These are phyloP conservation scores for Idaea aversata DNA, from an alignment of 2,888 invertebrate genomes.

Conservation along the genomic window DNA sequence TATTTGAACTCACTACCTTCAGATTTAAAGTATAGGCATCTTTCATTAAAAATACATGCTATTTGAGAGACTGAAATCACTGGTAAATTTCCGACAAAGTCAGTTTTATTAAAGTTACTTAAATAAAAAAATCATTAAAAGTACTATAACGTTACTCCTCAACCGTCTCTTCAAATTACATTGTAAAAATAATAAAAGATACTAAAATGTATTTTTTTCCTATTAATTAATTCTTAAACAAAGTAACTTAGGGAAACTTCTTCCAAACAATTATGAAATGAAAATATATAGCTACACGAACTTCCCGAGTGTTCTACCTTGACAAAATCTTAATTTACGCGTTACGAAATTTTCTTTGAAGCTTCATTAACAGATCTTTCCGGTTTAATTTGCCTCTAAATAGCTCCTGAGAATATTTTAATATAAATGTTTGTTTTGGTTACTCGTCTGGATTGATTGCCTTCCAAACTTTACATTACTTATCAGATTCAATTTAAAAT, in stretches of 20 bases:
- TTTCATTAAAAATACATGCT: too few species aligned
- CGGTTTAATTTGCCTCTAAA: constrained; percentile 1
- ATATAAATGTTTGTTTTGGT: background rate
- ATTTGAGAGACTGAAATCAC: too few species aligned
- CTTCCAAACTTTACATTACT: background rate
- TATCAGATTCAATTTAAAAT: background rate
- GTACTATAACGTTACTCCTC: too few species aligned
- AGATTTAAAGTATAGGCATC: too few species aligned
- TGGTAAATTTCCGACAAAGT: too few species aligned
- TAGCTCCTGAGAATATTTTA: background rate
- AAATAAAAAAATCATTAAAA: too few species aligned
- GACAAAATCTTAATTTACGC: background rate
- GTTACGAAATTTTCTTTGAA: constrained; percentile 1
- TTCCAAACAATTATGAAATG: background rate
- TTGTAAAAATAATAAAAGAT: too few species aligned
- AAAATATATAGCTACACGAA: background rate
- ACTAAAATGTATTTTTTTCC: background rate
- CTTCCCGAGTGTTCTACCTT: background rate
- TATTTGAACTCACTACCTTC: too few species aligned
- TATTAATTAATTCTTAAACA: background rate
- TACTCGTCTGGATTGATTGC: background rate
- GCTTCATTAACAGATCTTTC: background rate
- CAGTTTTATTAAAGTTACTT: too few species aligned
- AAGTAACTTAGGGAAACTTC: background rate
- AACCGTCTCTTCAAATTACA: too few species aligned